Conservation (phyloP, 2,113 vertebrate species). For the Aix galericulata region DNA sequence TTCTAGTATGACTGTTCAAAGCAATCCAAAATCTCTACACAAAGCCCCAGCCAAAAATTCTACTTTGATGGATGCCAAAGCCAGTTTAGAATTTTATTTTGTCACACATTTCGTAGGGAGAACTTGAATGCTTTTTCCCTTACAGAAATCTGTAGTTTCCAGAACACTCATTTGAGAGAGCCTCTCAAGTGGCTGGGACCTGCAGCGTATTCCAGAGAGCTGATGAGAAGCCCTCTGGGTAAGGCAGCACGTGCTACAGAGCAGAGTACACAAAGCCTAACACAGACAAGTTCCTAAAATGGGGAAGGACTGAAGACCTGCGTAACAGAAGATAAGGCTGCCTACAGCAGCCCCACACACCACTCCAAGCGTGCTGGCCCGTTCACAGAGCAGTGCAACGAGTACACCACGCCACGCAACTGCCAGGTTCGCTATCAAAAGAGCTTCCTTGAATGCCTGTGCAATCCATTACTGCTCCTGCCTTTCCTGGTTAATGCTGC, state of each 20-base stretch:
- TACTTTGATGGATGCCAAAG: not conserved
- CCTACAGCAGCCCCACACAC: not conserved
- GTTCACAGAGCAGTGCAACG: not conserved
- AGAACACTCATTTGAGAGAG: not conserved
- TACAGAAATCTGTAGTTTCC: not conserved
- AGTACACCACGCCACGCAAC: not conserved
- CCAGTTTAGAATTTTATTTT: not conserved
- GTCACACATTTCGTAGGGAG: not conserved
- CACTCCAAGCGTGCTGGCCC: not conserved
- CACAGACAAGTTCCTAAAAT: not conserved
- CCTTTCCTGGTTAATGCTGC: not conserved
- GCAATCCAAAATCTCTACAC: not conserved
- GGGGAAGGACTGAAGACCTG: not conserved
- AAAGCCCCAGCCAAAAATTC: not conserved
- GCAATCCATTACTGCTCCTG: not conserved
- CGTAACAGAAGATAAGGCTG: not conserved
- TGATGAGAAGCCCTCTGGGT: not conserved
- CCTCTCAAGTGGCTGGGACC: accelerated
- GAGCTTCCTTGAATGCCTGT: not conserved
- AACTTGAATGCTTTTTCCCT: not conserved
- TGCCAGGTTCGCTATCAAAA: not conserved
- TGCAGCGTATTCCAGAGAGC: not conserved
- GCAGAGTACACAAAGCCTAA: not conserved
- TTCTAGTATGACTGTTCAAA: not conserved
- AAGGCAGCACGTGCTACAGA: not conserved